Conservation (phyloP, 2,113 vertebrate species). For the Paracyprichromis sp. region DNA sequence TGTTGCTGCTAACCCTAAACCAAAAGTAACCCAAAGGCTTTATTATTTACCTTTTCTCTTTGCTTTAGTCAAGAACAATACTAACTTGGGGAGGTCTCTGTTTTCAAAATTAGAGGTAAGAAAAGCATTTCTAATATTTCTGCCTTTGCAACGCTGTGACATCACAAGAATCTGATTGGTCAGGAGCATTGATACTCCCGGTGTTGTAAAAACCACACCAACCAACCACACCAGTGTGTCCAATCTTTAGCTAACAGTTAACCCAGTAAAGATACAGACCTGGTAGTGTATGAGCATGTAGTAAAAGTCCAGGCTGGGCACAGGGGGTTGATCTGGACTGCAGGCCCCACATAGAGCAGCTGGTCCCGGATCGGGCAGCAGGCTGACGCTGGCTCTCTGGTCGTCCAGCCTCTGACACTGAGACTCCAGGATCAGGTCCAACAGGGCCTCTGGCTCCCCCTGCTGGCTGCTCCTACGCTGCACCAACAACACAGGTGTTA, state of each 20-base stretch:
- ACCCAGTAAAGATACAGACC: neutral
- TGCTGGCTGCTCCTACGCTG: constrained; percentile 9
- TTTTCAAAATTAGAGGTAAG: neutral
- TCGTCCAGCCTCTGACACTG: constrained; percentile 43
- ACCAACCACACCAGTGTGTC: neutral
- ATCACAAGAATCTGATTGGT: neutral
- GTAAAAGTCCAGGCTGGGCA: constrained; percentile 28
- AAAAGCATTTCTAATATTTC: neutral
- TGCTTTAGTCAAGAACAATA: neutral
- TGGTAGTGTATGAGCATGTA: constrained; percentile 43
- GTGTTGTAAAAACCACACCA: neutral
- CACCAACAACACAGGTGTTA: neutral
- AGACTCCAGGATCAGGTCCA: constrained; percentile 44
- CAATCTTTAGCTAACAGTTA: neutral
- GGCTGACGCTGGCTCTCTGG: constrained; percentile 40
- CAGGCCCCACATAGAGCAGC: constrained; percentile 20
- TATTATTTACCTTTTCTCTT: neutral
- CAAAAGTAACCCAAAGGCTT: neutral
- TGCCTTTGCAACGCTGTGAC: neutral
- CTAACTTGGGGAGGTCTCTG: neutral
- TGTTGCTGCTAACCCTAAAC: neutral
- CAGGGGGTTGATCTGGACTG: neutral
- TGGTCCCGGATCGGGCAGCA: constrained; percentile 27
- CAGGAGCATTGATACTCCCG: neutral
- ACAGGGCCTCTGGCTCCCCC: constrained; percentile 26